Conservation (phyloP, 2,797 vertebrate genomes). For the Monodelphis domestica region DNA sequence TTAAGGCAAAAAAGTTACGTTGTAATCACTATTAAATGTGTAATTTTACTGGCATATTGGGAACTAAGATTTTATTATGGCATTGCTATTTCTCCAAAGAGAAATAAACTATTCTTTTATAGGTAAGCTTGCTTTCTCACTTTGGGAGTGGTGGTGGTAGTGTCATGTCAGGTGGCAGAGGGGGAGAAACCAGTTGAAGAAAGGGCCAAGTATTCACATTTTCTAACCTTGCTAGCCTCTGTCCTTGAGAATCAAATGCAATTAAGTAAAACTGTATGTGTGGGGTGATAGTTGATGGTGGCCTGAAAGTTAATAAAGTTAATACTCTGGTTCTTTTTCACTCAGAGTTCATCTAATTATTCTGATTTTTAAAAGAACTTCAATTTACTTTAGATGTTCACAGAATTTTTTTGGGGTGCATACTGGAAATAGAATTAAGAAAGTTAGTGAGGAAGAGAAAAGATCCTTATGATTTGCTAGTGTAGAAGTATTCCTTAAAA, state of each 20-base stretch:
- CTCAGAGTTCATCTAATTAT: not conserved
- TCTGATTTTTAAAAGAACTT: slow-evolving; percentile 48
- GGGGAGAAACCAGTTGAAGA: not conserved
- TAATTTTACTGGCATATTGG: not conserved
- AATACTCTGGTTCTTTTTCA: slow-evolving; percentile 8
- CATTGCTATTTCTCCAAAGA: not conserved
- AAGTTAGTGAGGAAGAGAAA: not conserved
- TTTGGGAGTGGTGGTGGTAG: not conserved
- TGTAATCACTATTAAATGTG: not conserved
- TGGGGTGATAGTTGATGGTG: not conserved
- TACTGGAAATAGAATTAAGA: slow-evolving; percentile 24
- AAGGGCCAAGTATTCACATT: not conserved
- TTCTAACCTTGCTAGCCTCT: not conserved
- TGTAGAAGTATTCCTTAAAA: slow-evolving; percentile 12
- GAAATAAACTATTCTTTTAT: not conserved
- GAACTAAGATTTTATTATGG: not conserved
- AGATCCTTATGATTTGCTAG: slow-evolving; percentile 10
- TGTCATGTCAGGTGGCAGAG: not conserved
- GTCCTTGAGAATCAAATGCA: not conserved
- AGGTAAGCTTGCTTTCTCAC: not conserved
- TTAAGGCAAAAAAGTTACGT: not conserved
- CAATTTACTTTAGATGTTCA: slow-evolving; percentile 35
- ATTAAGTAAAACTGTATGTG: not conserved
- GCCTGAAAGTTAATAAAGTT: not conserved
- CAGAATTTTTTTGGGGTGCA: not conserved